Conservation (phyloP, 2,113 vertebrate species). For the Trematomus loennbergii region DNA sequence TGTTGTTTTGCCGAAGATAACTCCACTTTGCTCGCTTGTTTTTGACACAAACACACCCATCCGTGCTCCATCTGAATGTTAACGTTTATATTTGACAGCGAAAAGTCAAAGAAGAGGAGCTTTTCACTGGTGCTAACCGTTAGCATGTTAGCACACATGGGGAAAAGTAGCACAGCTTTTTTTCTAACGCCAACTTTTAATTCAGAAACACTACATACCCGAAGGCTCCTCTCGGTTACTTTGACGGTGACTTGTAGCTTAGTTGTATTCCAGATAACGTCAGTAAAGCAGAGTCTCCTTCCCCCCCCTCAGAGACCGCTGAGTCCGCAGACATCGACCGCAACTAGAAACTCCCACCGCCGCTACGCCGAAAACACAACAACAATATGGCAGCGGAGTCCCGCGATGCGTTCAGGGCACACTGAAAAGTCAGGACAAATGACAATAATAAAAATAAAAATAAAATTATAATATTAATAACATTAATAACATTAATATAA, state of each 20-base stretch:
- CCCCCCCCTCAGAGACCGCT: conserved; percentile 14
- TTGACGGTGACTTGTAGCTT: conserved; percentile 2
- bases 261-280: conserved; percentile 31
- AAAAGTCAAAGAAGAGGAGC: fast-evolving
- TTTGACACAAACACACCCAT: not conserved
- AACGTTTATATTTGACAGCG: not conserved
- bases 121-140: not conserved
- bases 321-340: conserved; percentile 35
- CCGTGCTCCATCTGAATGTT: fast-evolving
- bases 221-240: conserved; percentile 20
- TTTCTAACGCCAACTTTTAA: conserved; percentile 27
- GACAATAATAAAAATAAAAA: not conserved
- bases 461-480: no score
- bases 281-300: not conserved
- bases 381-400: conserved; percentile 74
- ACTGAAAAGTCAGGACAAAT: not conserved
- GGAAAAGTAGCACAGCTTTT: conserved; percentile 50
- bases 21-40: not conserved
- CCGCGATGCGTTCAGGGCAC: conserved; percentile 54
- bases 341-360: conserved; percentile 46
- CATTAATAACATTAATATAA: no score
- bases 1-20: not conserved
- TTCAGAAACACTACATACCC: conserved; percentile 45
- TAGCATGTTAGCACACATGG: conserved; percentile 58
- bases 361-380: conserved; percentile 38